These are phyloP conservation scores for Chrysopa pallens DNA, from an alignment of 1,140 invertebrate genomes.

Conservation along the genomic window DNA sequence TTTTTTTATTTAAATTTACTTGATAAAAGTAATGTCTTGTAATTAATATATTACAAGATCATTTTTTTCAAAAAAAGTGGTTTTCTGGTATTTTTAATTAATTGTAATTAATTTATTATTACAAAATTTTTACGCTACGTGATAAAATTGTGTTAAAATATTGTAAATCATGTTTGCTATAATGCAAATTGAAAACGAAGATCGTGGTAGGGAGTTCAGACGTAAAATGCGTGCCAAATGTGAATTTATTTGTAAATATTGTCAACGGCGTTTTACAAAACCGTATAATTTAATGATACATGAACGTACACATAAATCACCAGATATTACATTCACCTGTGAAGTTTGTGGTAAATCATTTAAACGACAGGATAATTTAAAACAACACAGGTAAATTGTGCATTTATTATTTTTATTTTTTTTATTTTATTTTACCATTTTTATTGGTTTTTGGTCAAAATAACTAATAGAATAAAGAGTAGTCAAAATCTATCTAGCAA, in stretches of 20 bases:
- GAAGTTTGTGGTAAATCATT: conserved; percentile 98
- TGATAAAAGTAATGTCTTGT: no score
- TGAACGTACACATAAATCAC: conserved; percentile 93
- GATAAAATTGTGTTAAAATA: not conserved
- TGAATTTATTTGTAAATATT: conserved; percentile 98
- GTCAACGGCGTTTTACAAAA: conserved; percentile 96
- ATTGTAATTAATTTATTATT: no score
- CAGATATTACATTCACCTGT: conserved; percentile 93
- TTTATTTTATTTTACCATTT: no score
- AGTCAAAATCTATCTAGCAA: no score
- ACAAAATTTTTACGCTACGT: no score
- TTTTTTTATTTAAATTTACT: no score
- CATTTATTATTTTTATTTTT: no score
- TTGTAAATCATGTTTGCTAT: conserved; percentile 60
- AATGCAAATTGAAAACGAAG: conserved; percentile 79
- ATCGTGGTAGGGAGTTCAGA: conserved; percentile 75
- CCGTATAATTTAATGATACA: conserved; percentile 99
- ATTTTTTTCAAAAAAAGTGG: no score
- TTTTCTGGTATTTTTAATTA: no score
- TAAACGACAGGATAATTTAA: conserved; percentile 89
- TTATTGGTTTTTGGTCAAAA: no score
- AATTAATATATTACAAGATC: no score
- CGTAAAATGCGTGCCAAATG: conserved; percentile 87
- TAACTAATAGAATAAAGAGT: no score
- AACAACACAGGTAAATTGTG: conserved; percentile 74